phyloP scores from a whole-genome alignment of 2,113 vertebrate genomes.

The Bothrops jararaca region DNA sequence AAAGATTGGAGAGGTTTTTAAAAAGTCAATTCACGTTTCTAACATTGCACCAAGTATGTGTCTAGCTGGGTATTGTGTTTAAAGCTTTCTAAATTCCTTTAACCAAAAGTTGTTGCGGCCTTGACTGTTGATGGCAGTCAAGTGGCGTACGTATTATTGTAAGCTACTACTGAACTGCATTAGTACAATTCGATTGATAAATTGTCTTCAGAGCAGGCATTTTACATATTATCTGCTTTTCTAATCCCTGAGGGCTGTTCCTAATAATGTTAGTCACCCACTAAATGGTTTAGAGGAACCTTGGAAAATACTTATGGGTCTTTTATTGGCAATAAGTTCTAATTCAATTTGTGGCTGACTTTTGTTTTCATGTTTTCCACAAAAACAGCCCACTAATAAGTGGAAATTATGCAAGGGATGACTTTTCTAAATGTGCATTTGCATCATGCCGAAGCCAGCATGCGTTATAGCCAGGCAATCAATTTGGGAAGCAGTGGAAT shows the following conservation, averaged over 20 bases:
- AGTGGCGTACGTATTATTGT: neutral
- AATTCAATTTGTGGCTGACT: neutral
- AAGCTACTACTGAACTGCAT: neutral
- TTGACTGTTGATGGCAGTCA: neutral
- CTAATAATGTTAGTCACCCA: neutral
- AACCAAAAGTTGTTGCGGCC: neutral
- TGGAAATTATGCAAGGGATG: neutral
- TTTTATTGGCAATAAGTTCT: slow-evolving; percentile 4
- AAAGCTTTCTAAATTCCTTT: neutral
- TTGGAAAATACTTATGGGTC: no score
- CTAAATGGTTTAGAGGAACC: neutral
- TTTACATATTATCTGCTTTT: neutral
- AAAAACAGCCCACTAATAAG: neutral
- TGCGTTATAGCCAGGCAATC: fast-evolving
- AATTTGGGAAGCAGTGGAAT: neutral
- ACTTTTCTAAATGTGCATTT: neutral
- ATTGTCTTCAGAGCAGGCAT: neutral
- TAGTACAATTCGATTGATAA: neutral
- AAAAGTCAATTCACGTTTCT: neutral
- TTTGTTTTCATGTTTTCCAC: slow-evolving; percentile 3
- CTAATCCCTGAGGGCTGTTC: neutral
- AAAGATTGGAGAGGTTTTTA: neutral
- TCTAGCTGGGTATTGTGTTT: neutral
- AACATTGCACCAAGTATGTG: neutral
- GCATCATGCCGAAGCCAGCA: neutral